A percentile compares a stretch with the other conserved stretches of the same genome.
Conservation (phyloP, 2,797 vertebrate genomes). For the Moxostoma hubbsi region DNA sequence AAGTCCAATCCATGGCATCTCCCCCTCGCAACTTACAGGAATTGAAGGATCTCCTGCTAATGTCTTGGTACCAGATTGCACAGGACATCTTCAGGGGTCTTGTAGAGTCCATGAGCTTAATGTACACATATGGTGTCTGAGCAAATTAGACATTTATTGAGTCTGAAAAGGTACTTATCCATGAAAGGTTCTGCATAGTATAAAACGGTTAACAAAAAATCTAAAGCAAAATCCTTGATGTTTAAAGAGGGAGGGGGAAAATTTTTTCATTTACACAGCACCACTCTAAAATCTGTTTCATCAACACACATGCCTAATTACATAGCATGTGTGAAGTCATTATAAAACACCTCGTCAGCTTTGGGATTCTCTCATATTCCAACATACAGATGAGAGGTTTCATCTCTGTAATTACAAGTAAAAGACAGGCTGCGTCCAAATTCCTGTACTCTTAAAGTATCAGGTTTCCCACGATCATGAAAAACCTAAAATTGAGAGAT, state of each 20-base stretch:
- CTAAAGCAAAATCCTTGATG: slow-evolving; percentile 2
- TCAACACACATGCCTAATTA: slow-evolving; percentile 65
- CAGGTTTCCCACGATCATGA: too few relatives aligned
- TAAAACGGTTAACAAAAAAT: neutral
- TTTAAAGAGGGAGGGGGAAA: slow-evolving; percentile 17
- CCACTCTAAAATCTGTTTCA: slow-evolving; percentile 55
- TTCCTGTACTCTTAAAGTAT: too few relatives aligned
- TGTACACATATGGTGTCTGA: slow-evolving; percentile 1
- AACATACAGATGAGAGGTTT: slow-evolving; percentile 20
- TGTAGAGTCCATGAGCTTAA: neutral
- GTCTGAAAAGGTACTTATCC: neutral
- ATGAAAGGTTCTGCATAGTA: neutral
- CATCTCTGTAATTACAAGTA: slow-evolving; percentile 53
- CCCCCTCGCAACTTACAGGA: too few relatives aligned
- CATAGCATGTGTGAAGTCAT: slow-evolving; percentile 52
- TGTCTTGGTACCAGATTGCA: too few relatives aligned
- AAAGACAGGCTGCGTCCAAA: neutral
- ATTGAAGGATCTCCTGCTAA: too few relatives aligned
- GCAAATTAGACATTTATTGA: neutral
- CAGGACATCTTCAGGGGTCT: too few relatives aligned
- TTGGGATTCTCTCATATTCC: slow-evolving; percentile 16
- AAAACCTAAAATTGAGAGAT: too few relatives aligned
- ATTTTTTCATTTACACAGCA: slow-evolving; percentile 44
- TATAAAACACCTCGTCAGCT: slow-evolving; percentile 37
- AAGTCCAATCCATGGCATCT: too few relatives aligned